A percentile compares a stretch with the other conserved stretches of the same genome.
phyloP scores from a whole-genome alignment of 2,888 invertebrate genomes.

The Cephus rjabovi region DNA sequence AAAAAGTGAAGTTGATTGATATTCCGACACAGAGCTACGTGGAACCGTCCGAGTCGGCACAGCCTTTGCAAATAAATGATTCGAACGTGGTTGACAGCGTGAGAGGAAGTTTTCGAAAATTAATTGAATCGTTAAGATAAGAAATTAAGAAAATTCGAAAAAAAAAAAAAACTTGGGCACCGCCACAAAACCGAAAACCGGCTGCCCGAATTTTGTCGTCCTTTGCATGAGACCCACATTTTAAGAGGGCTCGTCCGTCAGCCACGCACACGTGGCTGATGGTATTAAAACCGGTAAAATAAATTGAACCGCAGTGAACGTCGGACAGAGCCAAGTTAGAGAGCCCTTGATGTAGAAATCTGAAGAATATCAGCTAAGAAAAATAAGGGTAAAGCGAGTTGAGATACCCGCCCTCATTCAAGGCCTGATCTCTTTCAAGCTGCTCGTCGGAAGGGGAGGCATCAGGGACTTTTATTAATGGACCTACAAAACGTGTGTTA shows the following conservation, averaged over 20 bases:
- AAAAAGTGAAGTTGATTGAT: no score
- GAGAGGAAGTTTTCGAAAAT: neutral
- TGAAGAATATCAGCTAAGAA: neutral
- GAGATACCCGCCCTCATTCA: neutral
- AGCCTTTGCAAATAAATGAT: no score
- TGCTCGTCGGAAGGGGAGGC: neutral
- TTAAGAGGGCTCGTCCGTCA: neutral
- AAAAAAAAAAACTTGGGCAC: neutral
- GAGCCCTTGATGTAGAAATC: neutral
- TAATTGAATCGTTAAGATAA: neutral
- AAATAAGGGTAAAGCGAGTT: neutral
- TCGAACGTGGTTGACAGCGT: no score
- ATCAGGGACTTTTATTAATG: neutral
- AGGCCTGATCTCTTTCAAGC: neutral
- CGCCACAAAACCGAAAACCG: neutral
- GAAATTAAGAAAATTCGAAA: neutral
- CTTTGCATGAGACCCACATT: neutral
- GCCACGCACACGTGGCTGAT: no score
- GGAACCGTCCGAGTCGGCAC: no score
- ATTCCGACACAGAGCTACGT: no score
- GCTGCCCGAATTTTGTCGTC: neutral
- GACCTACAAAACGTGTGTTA: neutral
- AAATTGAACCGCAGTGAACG: neutral
- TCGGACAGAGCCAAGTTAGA: neutral
- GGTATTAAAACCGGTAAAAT: no score